Conservation (phyloP, 2,888 invertebrate genomes). For the Steinernema hermaphroditum region DNA sequence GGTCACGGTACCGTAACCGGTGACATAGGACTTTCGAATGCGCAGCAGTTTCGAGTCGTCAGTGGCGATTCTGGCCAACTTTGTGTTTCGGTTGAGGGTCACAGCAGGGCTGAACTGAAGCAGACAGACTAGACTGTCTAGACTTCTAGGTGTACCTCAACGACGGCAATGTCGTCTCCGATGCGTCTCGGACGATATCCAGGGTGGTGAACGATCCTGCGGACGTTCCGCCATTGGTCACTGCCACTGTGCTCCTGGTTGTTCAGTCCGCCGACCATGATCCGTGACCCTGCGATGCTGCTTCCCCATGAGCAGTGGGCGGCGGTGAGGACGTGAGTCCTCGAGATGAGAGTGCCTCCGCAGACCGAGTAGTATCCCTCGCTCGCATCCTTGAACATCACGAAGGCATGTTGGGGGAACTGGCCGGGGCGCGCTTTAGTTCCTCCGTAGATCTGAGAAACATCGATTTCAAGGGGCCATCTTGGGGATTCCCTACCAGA, state of each 20-base stretch:
- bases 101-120: not conserved
- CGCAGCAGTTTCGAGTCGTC: too few relatives aligned
- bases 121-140: not conserved
- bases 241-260: too few relatives aligned
- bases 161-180: slow-evolving; percentile 3
- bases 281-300: not conserved
- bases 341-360: slow-evolving; percentile 15
- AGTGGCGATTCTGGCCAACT: not conserved
- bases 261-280: not conserved
- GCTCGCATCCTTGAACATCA: not conserved
- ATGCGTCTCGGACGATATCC: not conserved
- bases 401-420: slow-evolving; percentile 2
- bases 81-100: too few relatives aligned
- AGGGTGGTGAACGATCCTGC: not conserved
- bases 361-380: not conserved
- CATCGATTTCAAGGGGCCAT: too few relatives aligned
- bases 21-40: too few relatives aligned
- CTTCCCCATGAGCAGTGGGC: not conserved
- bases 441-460: not conserved
- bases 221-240: slow-evolving; percentile 12
- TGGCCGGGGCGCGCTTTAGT: not conserved
- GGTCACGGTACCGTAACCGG: too few relatives aligned
- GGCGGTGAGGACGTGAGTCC: slow-evolving; percentile 17
- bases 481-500: too few relatives aligned
- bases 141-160: not conserved